Evolutionary conservation across 2,888 invertebrate species (phyloP).

Genomic region (Luperina nickerlii): DNA sequence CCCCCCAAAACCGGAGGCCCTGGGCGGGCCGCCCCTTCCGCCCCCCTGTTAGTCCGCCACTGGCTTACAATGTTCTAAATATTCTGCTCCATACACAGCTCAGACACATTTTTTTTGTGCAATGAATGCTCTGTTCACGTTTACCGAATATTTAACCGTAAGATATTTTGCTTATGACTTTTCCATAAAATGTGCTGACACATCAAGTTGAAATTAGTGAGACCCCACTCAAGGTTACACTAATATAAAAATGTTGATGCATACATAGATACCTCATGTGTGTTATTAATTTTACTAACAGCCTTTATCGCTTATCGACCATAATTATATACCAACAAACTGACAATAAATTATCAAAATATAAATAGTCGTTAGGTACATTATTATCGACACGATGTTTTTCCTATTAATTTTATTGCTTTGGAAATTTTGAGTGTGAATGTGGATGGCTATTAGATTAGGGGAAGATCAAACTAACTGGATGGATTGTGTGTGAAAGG

Average conservation of each 20-base stretch:
- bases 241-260: neutral
- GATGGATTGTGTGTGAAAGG: neutral
- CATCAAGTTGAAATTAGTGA: slow-evolving; percentile 12
- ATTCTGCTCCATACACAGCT: too few relatives aligned
- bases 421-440: neutral
- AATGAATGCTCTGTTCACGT: too few relatives aligned
- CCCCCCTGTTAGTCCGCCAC: too few relatives aligned
- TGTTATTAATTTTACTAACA: slow-evolving; percentile 25
- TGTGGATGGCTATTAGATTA: neutral
- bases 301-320: slow-evolving; percentile 22
- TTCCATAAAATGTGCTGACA: slow-evolving; percentile 11
- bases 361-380: neutral
- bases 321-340: slow-evolving; percentile 7
- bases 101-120: too few relatives aligned
- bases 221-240: slow-evolving; percentile 21
- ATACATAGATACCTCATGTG: neutral
- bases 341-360: slow-evolving; percentile 2
- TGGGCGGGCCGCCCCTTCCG: too few relatives aligned
- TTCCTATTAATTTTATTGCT: neutral
- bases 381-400: neutral
- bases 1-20: too few relatives aligned
- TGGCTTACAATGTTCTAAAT: too few relatives aligned
- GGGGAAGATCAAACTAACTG: neutral
- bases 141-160: neutral
- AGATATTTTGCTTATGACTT: neutral